Conservation (phyloP, 2,797 vertebrate genomes). For the Schizothorax lantsangensis region DNA sequence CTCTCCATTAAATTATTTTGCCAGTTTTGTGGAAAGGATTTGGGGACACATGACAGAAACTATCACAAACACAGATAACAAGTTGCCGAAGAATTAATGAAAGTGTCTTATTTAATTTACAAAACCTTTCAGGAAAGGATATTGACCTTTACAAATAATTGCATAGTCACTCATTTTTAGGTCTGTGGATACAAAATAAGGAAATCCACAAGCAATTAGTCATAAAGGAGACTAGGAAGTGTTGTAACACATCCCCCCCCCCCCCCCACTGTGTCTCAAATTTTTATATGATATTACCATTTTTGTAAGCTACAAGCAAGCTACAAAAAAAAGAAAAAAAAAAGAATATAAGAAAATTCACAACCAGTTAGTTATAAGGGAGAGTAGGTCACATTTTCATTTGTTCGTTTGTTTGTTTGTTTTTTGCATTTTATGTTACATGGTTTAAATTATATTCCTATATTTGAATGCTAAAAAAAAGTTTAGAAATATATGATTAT, state of each 20-base stretch:
- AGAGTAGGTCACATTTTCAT: too few relatives aligned
- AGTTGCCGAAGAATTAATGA: conserved; percentile 4
- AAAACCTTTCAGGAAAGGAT: conserved; percentile 12
- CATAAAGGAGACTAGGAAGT: not conserved
- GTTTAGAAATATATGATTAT: too few relatives aligned
- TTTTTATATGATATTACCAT: not conserved
- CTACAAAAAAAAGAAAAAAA: not conserved
- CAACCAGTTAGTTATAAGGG: not conserved
- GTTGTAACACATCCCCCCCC: not conserved
- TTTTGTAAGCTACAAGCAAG: not conserved
- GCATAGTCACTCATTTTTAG: not conserved
- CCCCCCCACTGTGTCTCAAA: not conserved
- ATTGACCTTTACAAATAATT: conserved; percentile 42
- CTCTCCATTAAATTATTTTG: not conserved
- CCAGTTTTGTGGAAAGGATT: not conserved
- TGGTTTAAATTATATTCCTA: too few relatives aligned
- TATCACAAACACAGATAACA: conserved; percentile 24
- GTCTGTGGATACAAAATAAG: not conserved
- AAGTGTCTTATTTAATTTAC: conserved; percentile 20
- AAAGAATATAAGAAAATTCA: not conserved
- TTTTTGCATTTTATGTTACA: not conserved
- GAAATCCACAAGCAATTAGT: not conserved
- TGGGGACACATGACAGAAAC: conserved; percentile 1
- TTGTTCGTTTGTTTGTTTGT: too few relatives aligned
- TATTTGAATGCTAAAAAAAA: too few relatives aligned